phyloP scores from a whole-genome alignment of 2,888 invertebrate species.

The Amblyteles armatorius region DNA sequence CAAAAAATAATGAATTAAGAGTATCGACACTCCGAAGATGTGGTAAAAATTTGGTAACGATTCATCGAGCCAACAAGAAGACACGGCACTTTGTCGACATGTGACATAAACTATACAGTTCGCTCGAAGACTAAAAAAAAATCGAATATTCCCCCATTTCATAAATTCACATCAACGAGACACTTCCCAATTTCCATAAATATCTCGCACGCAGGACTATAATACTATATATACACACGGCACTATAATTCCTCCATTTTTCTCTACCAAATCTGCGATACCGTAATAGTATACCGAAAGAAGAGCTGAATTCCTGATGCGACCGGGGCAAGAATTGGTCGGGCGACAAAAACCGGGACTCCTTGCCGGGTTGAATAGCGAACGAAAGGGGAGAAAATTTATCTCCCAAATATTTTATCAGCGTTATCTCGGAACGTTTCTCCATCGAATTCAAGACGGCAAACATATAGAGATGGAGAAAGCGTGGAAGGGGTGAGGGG shows the following conservation, averaged over 20 bases:
- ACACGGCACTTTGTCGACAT: too few relatives aligned
- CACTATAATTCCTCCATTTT: background rate
- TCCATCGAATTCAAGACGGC: constrained; percentile 23
- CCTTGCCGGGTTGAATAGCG: constrained; percentile 12
- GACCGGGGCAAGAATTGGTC: background rate
- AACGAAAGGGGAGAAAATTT: constrained; percentile 20
- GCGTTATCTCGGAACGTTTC: constrained; percentile 24
- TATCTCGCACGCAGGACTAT: background rate
- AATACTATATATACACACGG: background rate
- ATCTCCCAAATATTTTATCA: constrained; percentile 17
- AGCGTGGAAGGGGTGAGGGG: too few relatives aligned
- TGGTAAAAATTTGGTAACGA: too few relatives aligned
- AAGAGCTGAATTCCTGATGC: background rate
- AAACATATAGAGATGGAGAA: background rate
- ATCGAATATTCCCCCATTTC: too few relatives aligned
- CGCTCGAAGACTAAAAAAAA: too few relatives aligned
- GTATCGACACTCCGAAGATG: too few relatives aligned
- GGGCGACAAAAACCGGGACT: background rate
- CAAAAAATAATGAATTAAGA: too few relatives aligned
- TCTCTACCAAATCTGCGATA: background rate
- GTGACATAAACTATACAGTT: too few relatives aligned
- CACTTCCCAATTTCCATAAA: background rate
- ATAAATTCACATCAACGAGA: background rate
- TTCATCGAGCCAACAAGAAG: too few relatives aligned
- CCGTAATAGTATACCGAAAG: background rate